These are phyloP conservation scores for Lanius collurio DNA, from an alignment of 2,113 vertebrate genomes.

Conservation along the genomic window DNA sequence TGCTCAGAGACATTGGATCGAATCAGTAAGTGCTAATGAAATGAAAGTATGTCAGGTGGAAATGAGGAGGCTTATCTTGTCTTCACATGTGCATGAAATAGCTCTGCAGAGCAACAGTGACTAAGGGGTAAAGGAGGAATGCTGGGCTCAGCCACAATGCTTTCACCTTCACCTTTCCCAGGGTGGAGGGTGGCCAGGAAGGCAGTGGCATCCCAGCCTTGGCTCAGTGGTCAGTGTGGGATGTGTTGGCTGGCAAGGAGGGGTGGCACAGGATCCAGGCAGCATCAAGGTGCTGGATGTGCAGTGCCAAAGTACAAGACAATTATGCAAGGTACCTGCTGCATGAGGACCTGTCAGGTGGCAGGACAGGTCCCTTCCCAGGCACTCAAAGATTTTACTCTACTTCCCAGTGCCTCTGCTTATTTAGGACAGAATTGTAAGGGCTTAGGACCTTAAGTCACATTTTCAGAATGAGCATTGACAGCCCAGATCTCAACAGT, in stretches of 20 bases:
- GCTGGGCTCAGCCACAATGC: not conserved
- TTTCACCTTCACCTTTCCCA: not conserved
- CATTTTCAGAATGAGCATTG: not conserved
- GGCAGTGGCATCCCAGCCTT: accelerated
- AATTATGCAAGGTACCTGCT: not conserved
- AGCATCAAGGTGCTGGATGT: not conserved
- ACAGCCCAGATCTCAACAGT: not conserved
- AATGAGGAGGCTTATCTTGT: slow-evolving; percentile 29
- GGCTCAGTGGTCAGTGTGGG: not conserved
- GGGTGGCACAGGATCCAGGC: not conserved
- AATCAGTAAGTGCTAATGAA: slow-evolving; percentile 18
- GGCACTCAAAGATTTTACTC: accelerated
- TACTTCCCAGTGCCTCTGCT: not conserved
- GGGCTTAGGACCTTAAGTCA: not conserved
- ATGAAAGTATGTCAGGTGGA: slow-evolving; percentile 7
- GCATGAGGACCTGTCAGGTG: not conserved
- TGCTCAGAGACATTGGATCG: not conserved
- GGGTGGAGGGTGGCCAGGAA: not conserved
- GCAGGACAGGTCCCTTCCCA: not conserved
- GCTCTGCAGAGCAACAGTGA: not conserved
- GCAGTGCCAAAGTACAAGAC: not conserved
- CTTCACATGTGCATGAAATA: not conserved
- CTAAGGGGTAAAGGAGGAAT: not conserved
- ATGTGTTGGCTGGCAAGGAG: not conserved
- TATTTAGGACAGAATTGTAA: not conserved